phyloP scores from a whole-genome alignment of 1,140 invertebrate species.

The Apis dorsata region DNA sequence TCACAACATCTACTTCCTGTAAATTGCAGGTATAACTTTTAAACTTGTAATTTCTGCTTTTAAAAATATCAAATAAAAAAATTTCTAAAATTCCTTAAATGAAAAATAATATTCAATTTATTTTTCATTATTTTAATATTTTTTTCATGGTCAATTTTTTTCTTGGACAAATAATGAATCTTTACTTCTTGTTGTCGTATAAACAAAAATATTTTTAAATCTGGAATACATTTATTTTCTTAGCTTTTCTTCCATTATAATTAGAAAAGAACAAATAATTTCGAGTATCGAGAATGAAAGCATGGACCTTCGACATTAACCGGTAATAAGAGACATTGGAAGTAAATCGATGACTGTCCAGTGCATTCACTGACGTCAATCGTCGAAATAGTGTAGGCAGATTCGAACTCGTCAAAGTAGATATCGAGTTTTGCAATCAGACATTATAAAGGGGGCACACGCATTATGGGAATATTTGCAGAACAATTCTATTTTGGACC shows the following conservation, averaged over 20 bases:
- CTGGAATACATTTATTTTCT: too few relatives aligned
- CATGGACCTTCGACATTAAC: neutral
- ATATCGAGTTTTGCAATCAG: slow-evolving; percentile 40
- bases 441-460: slow-evolving; percentile 36
- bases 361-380: slow-evolving; percentile 31
- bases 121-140: too few relatives aligned
- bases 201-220: too few relatives aligned
- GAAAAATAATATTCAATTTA: too few relatives aligned
- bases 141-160: too few relatives aligned
- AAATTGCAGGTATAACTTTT: neutral
- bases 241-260: too few relatives aligned
- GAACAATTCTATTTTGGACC: slow-evolving; percentile 14
- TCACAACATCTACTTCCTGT: neutral
- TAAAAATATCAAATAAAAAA: neutral
- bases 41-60: neutral
- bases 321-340: neutral
- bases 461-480: slow-evolving; percentile 2
- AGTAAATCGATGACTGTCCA: slow-evolving; percentile 36
- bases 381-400: slow-evolving; percentile 17
- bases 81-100: too few relatives aligned
- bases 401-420: slow-evolving; percentile 35
- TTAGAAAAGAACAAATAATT: neutral
- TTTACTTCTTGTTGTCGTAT: too few relatives aligned
- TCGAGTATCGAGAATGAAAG: neutral
- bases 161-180: too few relatives aligned